phyloP scores from a whole-genome alignment of 2,113 vertebrate genomes.

The Poeciliopsis retropinna region DNA sequence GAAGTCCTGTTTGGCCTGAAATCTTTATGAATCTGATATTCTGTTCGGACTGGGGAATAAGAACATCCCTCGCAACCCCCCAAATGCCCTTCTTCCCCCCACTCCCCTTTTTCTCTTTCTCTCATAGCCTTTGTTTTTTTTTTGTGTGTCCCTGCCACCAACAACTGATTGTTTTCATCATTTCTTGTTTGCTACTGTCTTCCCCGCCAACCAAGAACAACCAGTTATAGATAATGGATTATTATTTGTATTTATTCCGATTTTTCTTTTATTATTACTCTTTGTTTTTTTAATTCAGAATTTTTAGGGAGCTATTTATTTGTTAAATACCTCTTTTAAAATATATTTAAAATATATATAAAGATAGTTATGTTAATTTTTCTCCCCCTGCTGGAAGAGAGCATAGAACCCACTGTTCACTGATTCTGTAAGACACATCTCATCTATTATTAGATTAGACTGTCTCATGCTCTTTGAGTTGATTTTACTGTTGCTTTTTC shows the following conservation, averaged over 20 bases:
- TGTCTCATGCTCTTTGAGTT: neutral
- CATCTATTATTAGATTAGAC: neutral
- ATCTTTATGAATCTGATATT: conserved; percentile 39
- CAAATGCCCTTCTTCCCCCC: no score
- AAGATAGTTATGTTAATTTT: neutral
- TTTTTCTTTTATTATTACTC: neutral
- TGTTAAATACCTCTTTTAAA: neutral
- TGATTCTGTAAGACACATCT: neutral
- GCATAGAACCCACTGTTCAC: neutral
- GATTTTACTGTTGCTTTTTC: neutral
- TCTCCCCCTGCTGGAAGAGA: neutral
- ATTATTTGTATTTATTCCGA: no score
- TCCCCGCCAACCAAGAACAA: no score
- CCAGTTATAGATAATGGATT: no score
- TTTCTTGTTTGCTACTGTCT: no score
- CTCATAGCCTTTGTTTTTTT: neutral
- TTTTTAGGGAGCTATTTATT: neutral
- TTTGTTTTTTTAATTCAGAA: neutral
- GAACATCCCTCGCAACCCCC: neutral
- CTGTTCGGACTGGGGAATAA: neutral
- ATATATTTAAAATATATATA: neutral
- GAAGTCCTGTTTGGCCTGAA: conserved; percentile 24
- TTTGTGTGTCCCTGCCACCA: no score
- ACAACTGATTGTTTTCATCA: no score
- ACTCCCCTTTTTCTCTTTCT: no score